Percentiles rank a stretch among this genome's conserved stretches.
Conservation (phyloP, 2,113 vertebrate genomes). For the Dicaeum eximium region DNA sequence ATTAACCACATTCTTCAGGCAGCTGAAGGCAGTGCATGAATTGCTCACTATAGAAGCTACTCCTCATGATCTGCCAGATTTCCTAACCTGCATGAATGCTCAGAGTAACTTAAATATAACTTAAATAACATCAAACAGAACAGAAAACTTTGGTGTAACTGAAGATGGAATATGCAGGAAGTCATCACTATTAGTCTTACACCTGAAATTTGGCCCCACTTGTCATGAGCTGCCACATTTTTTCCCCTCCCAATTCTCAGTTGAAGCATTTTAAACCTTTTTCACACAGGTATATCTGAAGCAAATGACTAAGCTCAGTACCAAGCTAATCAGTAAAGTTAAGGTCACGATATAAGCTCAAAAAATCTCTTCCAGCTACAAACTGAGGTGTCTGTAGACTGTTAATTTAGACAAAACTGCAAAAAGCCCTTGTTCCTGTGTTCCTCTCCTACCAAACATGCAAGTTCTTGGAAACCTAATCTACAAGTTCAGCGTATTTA, state of each 20-base stretch:
- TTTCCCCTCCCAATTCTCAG: neutral
- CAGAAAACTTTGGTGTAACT: neutral
- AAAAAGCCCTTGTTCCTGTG: neutral
- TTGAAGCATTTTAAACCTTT: neutral
- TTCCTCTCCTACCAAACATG: neutral
- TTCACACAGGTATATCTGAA: neutral
- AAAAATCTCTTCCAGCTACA: neutral
- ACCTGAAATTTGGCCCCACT: neutral
- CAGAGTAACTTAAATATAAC: neutral
- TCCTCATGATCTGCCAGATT: neutral
- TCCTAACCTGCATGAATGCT: neutral
- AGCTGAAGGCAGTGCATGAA: neutral
- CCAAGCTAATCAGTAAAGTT: neutral
- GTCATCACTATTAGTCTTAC: neutral
- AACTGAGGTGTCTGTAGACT: neutral
- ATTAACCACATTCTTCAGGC: neutral
- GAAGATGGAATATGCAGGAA: neutral
- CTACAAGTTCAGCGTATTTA: neutral
- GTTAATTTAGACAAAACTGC: neutral
- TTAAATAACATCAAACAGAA: neutral
- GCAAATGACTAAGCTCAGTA: neutral
- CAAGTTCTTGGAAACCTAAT: neutral
- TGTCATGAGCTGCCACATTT: neutral
- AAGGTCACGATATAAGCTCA: neutral
- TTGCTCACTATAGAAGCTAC: neutral